Percentiles rank a stretch among this genome's conserved stretches.
These are phyloP conservation scores for Plecotus auritus DNA, from an alignment of 2,113 vertebrate genomes.

Conservation along the genomic window DNA sequence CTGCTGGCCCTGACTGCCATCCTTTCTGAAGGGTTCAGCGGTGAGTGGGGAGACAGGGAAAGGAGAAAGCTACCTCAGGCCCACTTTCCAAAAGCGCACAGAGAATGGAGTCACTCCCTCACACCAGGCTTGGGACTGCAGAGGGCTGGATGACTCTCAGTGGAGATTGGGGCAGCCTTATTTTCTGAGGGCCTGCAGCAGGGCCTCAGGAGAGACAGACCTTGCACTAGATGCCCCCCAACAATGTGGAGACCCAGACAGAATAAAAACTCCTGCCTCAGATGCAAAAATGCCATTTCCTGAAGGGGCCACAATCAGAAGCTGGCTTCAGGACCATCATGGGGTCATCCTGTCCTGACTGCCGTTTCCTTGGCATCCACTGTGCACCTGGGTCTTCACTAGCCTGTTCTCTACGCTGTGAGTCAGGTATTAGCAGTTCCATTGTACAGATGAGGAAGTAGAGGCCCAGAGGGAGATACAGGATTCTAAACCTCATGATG, in stretches of 20 bases:
- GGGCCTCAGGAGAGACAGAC: neutral
- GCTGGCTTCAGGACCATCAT: accelerated
- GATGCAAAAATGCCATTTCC: neutral
- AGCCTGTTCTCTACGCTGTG: neutral
- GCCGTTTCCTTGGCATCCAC: accelerated
- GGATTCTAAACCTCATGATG: neutral
- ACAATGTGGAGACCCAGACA: neutral
- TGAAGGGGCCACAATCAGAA: neutral
- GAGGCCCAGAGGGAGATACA: neutral
- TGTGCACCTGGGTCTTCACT: accelerated
- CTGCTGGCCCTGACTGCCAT: accelerated
- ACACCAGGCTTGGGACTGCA: accelerated
- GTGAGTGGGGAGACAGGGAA: neutral
- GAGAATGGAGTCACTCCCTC: neutral
- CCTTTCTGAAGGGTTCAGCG: neutral
- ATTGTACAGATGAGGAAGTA: neutral
- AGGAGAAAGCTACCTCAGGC: neutral
- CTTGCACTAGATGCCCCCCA: neutral
- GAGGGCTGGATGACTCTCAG: accelerated
- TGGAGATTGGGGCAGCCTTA: accelerated
- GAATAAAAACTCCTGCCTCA: neutral
- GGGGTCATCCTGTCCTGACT: neutral
- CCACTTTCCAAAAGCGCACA: neutral
- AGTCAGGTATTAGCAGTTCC: neutral
- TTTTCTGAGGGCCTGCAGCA: neutral